A percentile compares a stretch with the other conserved stretches of the same genome.
phyloP scores from a whole-genome alignment of 2,888 invertebrate genomes.

The Parochlus steinenii region DNA sequence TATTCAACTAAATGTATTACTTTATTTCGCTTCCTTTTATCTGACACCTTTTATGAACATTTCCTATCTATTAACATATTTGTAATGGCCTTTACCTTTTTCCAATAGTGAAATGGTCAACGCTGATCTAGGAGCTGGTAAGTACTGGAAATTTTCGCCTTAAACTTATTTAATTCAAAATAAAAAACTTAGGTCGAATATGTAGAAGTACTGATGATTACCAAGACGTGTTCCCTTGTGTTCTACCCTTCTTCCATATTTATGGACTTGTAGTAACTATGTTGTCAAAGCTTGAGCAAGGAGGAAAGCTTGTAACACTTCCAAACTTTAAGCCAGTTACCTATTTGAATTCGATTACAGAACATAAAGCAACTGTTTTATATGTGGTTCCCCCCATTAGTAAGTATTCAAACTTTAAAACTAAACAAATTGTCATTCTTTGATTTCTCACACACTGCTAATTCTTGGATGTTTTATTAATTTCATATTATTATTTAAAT shows the following conservation, averaged over 20 bases:
- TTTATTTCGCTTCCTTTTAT: too few relatives aligned
- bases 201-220: constrained; percentile 22
- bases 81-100: too few relatives aligned
- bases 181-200: too few relatives aligned
- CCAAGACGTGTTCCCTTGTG: constrained; percentile 47
- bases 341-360: constrained; percentile 46
- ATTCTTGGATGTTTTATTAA: not conserved
- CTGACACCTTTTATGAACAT: too few relatives aligned
- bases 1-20: too few relatives aligned
- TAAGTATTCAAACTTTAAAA: constrained; percentile 32
- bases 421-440: too few relatives aligned
- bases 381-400: constrained; percentile 71
- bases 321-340: constrained; percentile 55
- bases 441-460: not conserved
- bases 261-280: constrained; percentile 51
- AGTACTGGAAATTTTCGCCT: too few relatives aligned
- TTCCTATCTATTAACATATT: too few relatives aligned
- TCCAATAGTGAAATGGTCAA: constrained; percentile 25
- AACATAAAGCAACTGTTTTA: constrained; percentile 43
- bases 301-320: constrained; percentile 48
- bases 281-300: constrained; percentile 38
- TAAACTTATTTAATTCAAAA: too few relatives aligned
- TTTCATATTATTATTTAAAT: constrained; percentile 14
- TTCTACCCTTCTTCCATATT: constrained; percentile 71
- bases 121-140: constrained; percentile 19